Conservation (phyloP, 2,888 invertebrate species). For the Quadroppia sp. region DNA sequence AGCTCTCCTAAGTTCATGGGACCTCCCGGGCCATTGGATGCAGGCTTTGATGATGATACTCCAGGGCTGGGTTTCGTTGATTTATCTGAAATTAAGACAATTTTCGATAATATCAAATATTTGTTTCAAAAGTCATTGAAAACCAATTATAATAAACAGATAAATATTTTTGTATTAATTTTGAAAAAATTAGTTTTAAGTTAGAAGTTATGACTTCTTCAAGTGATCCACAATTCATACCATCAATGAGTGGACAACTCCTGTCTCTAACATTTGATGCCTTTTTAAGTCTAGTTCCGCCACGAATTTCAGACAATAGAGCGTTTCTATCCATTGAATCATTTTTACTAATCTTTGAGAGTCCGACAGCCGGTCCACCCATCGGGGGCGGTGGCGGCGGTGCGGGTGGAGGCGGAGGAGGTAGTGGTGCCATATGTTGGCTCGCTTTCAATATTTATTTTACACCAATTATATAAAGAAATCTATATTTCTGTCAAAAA, state of each 20-base stretch:
- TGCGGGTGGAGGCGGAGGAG: slow-evolving; percentile 56
- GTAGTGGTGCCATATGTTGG: slow-evolving; percentile 56
- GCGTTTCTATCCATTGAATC: slow-evolving; percentile 21
- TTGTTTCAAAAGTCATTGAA: no score
- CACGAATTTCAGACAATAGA: slow-evolving; percentile 39
- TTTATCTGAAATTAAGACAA: not conserved
- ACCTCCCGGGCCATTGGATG: slow-evolving; percentile 6
- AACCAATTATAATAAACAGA: no score
- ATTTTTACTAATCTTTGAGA: not conserved
- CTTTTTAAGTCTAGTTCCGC: slow-evolving; percentile 38
- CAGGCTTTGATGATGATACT: slow-evolving; percentile 46
- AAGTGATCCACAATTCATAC: slow-evolving; percentile 21
- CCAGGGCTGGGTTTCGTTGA: slow-evolving; percentile 8
- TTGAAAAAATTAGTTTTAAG: no score
- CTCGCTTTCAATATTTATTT: not conserved
- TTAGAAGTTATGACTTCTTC: no score
- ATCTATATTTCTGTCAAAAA: not conserved
- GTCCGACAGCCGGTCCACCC: slow-evolving; percentile 46
- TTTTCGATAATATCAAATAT: not conserved
- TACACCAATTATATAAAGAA: not conserved
- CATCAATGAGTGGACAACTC: slow-evolving; percentile 36
- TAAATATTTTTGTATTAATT: not conserved
- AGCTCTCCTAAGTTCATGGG: slow-evolving; percentile 61
- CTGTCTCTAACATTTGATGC: slow-evolving; percentile 37
- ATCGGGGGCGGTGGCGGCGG: slow-evolving; percentile 60